These are phyloP conservation scores for Clusia tigrina DNA, from an alignment of 2,888 invertebrate genomes.

Conservation along the genomic window DNA sequence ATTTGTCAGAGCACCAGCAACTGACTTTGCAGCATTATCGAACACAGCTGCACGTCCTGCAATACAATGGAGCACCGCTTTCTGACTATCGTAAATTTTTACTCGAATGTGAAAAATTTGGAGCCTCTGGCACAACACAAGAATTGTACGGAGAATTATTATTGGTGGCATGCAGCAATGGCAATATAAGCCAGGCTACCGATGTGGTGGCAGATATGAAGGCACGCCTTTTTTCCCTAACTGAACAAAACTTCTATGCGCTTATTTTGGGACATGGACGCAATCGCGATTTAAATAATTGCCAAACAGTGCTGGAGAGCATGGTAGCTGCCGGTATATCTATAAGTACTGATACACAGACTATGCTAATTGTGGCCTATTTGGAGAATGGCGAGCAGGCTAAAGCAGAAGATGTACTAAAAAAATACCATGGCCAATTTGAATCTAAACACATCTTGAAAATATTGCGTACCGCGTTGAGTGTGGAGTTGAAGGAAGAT, in stretches of 20 bases:
- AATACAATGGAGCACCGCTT: conserved; percentile 69
- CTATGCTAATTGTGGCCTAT: conserved; percentile 66
- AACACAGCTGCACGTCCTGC: conserved; percentile 68
- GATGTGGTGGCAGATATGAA: conserved; percentile 71
- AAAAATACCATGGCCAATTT: conserved; percentile 43
- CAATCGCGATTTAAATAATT: conserved; percentile 62
- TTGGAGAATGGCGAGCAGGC: conserved; percentile 65
- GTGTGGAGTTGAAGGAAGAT: conserved; percentile 24
- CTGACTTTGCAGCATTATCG: conserved; percentile 63
- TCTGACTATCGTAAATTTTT: conserved; percentile 45
- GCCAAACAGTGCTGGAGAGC: conserved; percentile 67
- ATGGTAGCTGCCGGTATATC: conserved; percentile 69
- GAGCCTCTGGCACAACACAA: conserved; percentile 36
- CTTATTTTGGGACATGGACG: conserved; percentile 69
- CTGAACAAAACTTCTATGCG: conserved; percentile 70
- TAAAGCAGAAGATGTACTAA: conserved; percentile 46
- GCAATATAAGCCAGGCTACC: conserved; percentile 69
- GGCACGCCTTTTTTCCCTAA: conserved; percentile 65
- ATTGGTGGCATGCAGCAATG: conserved; percentile 67
- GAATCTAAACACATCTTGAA: conserved; percentile 46
- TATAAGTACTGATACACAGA: conserved; percentile 66
- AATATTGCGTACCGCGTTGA: conserved; percentile 41
- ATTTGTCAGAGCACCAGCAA: conserved; percentile 59
- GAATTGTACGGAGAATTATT: conserved; percentile 70
- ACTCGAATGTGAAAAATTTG: conserved; percentile 62